Base-by-base conservation (phyloP, 2,888 invertebrate genomes). In the Aromia moschata region DNA sequence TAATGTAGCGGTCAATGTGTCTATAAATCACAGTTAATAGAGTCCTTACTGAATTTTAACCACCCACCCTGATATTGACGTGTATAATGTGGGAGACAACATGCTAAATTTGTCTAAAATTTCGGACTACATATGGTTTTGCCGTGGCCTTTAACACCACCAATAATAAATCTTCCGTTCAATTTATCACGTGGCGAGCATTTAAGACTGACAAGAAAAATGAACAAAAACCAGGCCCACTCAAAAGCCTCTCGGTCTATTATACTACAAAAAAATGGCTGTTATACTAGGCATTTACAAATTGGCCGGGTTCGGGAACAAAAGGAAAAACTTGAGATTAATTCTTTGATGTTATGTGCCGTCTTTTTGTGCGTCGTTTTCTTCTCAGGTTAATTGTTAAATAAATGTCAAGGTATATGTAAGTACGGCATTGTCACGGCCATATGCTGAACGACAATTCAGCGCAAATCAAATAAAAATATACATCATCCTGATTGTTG, bases 161-260 rank as follows among this genome's bases (percentile, higher is more conserved):
- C 12, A 36, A 36, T 33, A 49, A 56, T 56, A 47, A 43, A 56
- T 56, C 36, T 56, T 25, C 43, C 36, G 38, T 41, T 56, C 56
- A 56, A 56, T 56, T 56, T 43, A 56, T 56, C 47, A 56, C 56
- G 46, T 46, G 18, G 37, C 31, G 12, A 37, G 20, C 37, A 37
- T 38, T 49, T 38, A 49, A 37, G 38, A 15, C 47, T 41, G 56
- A 49, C 49, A 56, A 56, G 56, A 56, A 56, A 56, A 56, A 56
- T 56, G 56, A 56, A 49, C 56, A 56, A 47, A 56, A 56, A 56
- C 38, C 38, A 38, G 38, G 38, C 17, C 49, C 38, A 37, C 49
- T 47, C 38, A 38, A 38, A 49, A 38, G 38, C 49, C 37, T 49
- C 49, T 25, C 12, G 49, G 49, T 49, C 38, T 49, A 49, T 49